Evolutionary conservation across 2,888 invertebrate genomes (phyloP), one percentile per base, ranked within the genome.

Genomic region (Pachydiplax longipennis): DNA sequence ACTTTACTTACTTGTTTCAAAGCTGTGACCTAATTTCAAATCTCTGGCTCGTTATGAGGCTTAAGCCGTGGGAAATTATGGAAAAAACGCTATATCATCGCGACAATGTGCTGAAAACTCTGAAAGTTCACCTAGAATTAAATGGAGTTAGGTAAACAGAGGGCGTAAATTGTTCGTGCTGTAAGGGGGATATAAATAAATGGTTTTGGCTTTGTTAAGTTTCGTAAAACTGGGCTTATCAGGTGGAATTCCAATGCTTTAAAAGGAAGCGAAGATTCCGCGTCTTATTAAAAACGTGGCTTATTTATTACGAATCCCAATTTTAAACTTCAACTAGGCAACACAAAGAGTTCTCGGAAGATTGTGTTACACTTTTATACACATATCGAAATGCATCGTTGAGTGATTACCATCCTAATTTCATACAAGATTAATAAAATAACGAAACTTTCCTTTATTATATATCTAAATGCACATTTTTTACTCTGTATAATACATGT

Each of bases 21-120:
- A 87, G 65, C 87, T 12, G 4, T 87, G 87, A 87, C 87, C 87
- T 87, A 87, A 87, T 87, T 87, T 40, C 87, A 18, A 65, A 87
- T 61, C 61, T 37, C 87, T 87, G 37, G 87, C n/a, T 58, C 61
- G 87, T 65, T 61, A 61, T 61, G 61, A 37, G 61, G 87, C 8
- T 35, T 31, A 35, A 87, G 61, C 61, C 61, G 37, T 87, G 65
- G 61, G 61, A 87, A 87, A 87, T 25, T 31, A n/a, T 12, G 31
- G 31, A 31, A 35, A 83, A 18, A 58, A 18, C 13, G 31, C 31
- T 44, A 44, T 10, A 83, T 61, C 61, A 87, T 37, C 87, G 61
- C 37, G 58, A 65, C 61, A 65, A 61, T 53, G 53, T 40, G 37
- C 65, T 87, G 65, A 87, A 87, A 87, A 87, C 87, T 87, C 87